Base-by-base conservation (phyloP, 2,797 vertebrate genomes). In the Pseudocheirus occidentalis region DNA sequence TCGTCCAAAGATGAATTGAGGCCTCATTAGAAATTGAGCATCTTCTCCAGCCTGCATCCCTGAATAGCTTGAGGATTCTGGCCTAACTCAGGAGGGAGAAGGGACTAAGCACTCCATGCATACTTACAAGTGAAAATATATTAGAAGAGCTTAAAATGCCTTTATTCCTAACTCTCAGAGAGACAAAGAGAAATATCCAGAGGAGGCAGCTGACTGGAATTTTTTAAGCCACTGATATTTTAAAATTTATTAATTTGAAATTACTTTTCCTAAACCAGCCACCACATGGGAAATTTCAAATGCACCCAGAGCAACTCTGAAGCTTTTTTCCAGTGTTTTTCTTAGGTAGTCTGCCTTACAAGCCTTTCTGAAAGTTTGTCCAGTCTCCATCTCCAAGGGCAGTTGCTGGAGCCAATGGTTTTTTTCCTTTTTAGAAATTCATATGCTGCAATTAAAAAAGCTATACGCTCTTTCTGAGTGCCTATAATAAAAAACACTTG, bases 201-300 rank as follows among this genome's bases (percentile, higher is more conserved):
- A 91, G 96, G 96, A 96, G 94, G 93, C 55, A 87, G 59, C 97
- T 95, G 93, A 94, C 92, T 95, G 91, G 96, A 96, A 95, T 95
- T 92, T 97, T 97, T 94, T 96, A 97, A 98, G 96, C 95, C 91
- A 97, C 90, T 90, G 94, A 94, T 97, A 97, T 97, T 97, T 96
- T 96, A 52, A 97, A 95, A 97, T 95, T 95, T 96, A 96, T 97
- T 97, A 95, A 95, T 97, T 97, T 97, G 95, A 97, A 97, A 97
- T 97, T 96, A 93, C 92, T 96, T 92, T 81, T 94, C 96, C 95
- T 93, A 89, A 95, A 58, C 91, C 55, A 21, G 73, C 50, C 66
- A 92, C 93, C 93, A 95, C 95, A 93, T 14, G 50, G 89, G 92
- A 91, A 95, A 95, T 97, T 97, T 98, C 93, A 93, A 95, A 94